Percentiles rank a stretch among this genome's conserved stretches.
These are phyloP conservation scores for Condylostylus longicornis DNA, from an alignment of 1,140 invertebrate species.

Conservation along the genomic window DNA sequence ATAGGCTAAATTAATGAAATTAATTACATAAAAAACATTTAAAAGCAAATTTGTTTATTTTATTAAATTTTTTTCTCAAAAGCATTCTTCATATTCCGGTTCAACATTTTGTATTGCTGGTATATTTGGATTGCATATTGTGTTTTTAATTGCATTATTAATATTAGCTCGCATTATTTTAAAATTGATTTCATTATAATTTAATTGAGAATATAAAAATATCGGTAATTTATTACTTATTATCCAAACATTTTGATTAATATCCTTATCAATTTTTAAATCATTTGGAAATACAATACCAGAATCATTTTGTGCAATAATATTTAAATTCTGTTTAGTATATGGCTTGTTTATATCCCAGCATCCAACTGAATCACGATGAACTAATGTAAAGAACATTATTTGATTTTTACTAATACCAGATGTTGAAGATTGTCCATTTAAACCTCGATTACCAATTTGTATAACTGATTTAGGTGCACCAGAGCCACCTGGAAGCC, in stretches of 20 bases:
- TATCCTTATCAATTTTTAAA: conserved; percentile 53
- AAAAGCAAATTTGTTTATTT: too few species aligned
- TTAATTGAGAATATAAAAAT: conserved; percentile 50
- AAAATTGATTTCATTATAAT: conserved; percentile 53
- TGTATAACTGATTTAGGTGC: conserved; percentile 41
- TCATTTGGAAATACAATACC: conserved; percentile 64
- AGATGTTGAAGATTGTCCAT: conserved; percentile 55
- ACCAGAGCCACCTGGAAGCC: conserved; percentile 32
- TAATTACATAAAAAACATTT: too few species aligned
- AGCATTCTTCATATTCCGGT: too few species aligned
- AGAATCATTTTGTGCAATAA: conserved; percentile 41
- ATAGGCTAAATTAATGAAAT: too few species aligned
- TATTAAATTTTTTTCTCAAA: too few species aligned
- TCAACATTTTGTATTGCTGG: not conserved
- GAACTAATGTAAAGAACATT: conserved; percentile 63
- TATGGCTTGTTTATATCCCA: conserved; percentile 63
- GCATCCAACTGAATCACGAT: conserved; percentile 55
- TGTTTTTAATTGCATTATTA: conserved; percentile 42
- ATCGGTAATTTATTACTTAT: conserved; percentile 57
- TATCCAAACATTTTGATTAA: conserved; percentile 53
- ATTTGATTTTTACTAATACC: conserved; percentile 52
- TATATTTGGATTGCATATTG: conserved; percentile 47
- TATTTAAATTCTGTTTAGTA: conserved; percentile 40
- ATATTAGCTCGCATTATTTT: conserved; percentile 48
- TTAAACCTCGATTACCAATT: conserved; percentile 42